These are phyloP conservation scores for Oophaga pumilio DNA, from an alignment of 2,113 vertebrate species.

Conservation along the genomic window DNA sequence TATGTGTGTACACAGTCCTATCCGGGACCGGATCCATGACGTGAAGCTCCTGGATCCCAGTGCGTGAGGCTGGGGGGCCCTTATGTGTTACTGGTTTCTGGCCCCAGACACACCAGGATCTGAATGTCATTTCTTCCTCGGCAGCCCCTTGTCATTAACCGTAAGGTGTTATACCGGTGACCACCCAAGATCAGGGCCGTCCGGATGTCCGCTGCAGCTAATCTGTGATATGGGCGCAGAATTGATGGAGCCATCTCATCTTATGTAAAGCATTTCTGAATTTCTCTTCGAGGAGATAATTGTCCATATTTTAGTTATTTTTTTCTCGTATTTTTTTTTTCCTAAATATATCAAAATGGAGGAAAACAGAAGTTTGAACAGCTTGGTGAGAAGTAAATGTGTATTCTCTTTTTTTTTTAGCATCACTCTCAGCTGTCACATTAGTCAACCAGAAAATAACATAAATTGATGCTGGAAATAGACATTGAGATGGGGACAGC, in stretches of 20 bases:
- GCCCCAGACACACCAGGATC: no score
- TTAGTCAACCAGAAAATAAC: not conserved
- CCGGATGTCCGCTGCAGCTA: no score
- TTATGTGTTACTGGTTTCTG: no score
- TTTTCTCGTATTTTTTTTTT: not conserved
- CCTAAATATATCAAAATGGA: constrained; percentile 6
- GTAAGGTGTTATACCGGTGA: not conserved
- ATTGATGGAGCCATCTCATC: not conserved
- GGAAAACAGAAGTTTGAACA: constrained; percentile 16
- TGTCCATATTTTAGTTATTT: not conserved
- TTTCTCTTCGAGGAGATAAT: not conserved
- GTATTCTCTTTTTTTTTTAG: not conserved
- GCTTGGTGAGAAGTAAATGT: not conserved
- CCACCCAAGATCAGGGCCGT: not conserved
- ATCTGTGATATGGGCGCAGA: no score
- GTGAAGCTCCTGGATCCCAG: no score
- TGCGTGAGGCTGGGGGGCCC: no score
- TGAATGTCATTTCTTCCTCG: not conserved
- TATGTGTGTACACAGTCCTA: no score
- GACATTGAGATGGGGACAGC: no score
- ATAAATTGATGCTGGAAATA: not conserved
- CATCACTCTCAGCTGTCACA: constrained; percentile 9
- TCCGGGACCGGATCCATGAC: no score
- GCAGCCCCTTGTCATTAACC: not conserved
- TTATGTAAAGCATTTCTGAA: not conserved